Conservation (phyloP, 2,113 vertebrate species). For the Syngnathus typhle region DNA sequence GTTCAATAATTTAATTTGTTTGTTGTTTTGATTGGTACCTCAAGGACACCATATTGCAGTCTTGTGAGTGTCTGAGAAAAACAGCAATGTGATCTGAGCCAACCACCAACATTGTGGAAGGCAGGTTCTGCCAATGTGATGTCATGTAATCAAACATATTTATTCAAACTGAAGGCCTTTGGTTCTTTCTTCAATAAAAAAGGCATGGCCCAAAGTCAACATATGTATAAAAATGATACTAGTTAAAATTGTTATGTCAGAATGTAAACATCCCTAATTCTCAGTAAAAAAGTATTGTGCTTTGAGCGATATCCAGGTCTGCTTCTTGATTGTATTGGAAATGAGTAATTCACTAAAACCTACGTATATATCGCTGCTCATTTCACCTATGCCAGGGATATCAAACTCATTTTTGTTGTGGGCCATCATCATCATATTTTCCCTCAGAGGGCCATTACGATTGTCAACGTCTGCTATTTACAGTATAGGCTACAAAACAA, state of each 20-base stretch:
- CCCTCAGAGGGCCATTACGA: no score
- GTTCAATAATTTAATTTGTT: not conserved
- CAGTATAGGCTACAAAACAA: no score
- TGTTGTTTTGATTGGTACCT: not conserved
- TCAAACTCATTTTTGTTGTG: no score
- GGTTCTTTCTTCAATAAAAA: not conserved
- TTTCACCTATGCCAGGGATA: no score
- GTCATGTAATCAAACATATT: not conserved
- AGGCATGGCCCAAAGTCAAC: not conserved
- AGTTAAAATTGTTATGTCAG: not conserved
- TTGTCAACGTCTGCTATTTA: no score
- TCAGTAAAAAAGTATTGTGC: not conserved
- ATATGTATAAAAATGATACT: not conserved
- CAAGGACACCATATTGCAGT: not conserved
- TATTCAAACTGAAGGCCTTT: not conserved
- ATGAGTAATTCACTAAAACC: no score
- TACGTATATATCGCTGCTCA: no score
- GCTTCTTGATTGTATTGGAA: no score
- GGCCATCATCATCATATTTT: no score
- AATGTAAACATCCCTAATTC: not conserved
- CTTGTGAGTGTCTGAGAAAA: not conserved
- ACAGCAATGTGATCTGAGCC: not conserved
- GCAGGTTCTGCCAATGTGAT: constrained; percentile 12
- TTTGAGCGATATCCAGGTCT: no score
- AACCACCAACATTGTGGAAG: not conserved